phyloP scores from a whole-genome alignment of 2,797 vertebrate genomes.

The Poeciliopsis paucimaculata region DNA sequence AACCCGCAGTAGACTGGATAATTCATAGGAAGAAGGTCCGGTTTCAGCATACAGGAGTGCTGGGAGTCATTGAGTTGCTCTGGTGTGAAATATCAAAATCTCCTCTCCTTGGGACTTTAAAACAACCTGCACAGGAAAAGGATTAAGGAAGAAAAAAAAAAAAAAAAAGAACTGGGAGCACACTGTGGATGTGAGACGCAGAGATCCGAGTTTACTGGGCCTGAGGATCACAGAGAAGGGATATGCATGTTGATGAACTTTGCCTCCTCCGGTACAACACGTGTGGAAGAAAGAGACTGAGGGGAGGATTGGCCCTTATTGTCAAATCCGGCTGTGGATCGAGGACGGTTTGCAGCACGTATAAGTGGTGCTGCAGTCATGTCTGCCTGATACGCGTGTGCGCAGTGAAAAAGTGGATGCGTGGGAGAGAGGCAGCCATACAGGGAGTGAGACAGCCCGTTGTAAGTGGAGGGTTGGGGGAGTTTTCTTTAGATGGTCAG shows the following conservation, averaged over 20 bases:
- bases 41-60: conserved; percentile 5
- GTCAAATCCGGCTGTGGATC: conserved; percentile 44
- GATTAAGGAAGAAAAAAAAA: conserved; percentile 49
- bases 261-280: conserved; percentile 49
- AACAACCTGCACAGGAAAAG: conserved; percentile 41
- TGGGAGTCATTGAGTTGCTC: conserved; percentile 27
- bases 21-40: conserved; percentile 21
- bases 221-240: conserved; percentile 50
- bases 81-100: conserved; percentile 56
- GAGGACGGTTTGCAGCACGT: conserved; percentile 36
- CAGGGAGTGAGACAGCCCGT: conserved; percentile 44
- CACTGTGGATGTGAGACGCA: conserved; percentile 44
- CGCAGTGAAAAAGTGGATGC: conserved; percentile 49
- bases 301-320: conserved; percentile 43
- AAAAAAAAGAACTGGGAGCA: conserved; percentile 27
- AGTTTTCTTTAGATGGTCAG: conserved; percentile 50
- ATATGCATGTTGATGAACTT: conserved; percentile 61
- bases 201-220: conserved; percentile 16
- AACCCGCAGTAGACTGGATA: conserved; percentile 10
- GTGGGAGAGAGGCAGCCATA: conserved; percentile 56
- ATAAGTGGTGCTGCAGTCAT: conserved; percentile 39
- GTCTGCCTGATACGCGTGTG: conserved; percentile 43
- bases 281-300: conserved; percentile 37
- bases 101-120: conserved; percentile 19
- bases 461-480: conserved; percentile 58